phyloP scores from a whole-genome alignment of 2,113 vertebrate species.

The Sus scrofa region T2T-Sscrofa CM000817.6:17729501-17730000 shows the following conservation, averaged over 20 bases:
- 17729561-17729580: not conserved
- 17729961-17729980: not conserved
- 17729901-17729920: conserved; percentile 24
- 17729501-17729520: not conserved
- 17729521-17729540: not conserved
- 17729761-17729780: not conserved
- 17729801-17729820: not conserved
- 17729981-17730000: not conserved
- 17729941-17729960: not conserved
- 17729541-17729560: not conserved
- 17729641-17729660: too few species aligned
- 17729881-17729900: not conserved
- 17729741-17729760: not conserved
- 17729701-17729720: not conserved
- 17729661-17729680: too few species aligned
- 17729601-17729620: too few species aligned
- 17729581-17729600: too few species aligned
- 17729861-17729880: not conserved
- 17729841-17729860: conserved; percentile 7
- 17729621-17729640: too few species aligned
- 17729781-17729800: conserved; percentile 3
- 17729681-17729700: too few species aligned
- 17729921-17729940: not conserved
- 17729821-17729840: conserved; percentile 24
- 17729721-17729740: not conserved